phyloP scores from a whole-genome alignment of 2,113 vertebrate species.

The Leuciscus idus region DNA sequence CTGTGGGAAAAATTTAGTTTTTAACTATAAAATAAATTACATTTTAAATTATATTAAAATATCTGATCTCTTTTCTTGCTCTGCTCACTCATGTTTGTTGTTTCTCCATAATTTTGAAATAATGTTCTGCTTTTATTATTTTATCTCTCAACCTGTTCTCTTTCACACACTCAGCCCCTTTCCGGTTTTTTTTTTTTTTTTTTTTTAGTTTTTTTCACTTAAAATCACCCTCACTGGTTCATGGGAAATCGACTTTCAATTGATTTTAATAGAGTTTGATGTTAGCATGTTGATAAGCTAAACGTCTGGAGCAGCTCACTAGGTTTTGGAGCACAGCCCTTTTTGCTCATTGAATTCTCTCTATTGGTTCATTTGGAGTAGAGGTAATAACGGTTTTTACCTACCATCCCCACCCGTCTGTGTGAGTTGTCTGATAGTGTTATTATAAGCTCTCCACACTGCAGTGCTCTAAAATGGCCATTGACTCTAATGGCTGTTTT shows the following conservation, averaged over 20 bases:
- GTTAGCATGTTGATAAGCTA: background rate
- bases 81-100: background rate
- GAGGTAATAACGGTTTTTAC: conserved; percentile 37
- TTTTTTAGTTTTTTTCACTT: conserved; percentile 21
- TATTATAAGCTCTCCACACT: conserved; percentile 75
- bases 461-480: conserved; percentile 72
- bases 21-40: background rate
- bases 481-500: conserved; percentile 67
- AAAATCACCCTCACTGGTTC: background rate
- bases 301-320: background rate
- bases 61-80: background rate
- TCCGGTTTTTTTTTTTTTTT: background rate
- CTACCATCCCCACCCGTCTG: conserved; percentile 33
- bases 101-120: background rate
- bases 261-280: background rate
- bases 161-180: background rate
- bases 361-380: conserved; percentile 1
- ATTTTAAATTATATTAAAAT: background rate
- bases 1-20: background rate
- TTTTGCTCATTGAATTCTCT: conserved; percentile 32
- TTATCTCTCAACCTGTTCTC: background rate
- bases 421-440: conserved; percentile 71
- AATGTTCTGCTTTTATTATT: background rate
- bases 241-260: background rate
- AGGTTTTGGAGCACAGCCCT: conserved; percentile 54